Base-by-base conservation (phyloP, 2,113 vertebrate genomes). In the Pelobates fuscus region DNA sequence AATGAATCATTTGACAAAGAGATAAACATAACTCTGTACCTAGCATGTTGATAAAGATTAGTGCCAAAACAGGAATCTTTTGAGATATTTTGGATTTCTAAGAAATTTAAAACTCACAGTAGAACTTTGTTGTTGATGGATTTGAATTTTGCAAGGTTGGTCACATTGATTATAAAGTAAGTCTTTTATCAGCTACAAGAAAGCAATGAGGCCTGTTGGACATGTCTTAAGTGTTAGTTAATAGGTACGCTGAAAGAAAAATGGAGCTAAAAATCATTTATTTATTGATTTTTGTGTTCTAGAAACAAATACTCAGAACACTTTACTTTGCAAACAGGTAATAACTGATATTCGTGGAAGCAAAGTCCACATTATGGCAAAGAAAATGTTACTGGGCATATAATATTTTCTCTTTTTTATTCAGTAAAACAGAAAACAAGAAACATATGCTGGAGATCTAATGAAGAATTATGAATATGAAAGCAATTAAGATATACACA, bases 101-200 rank as follows among this genome's bases (percentile, higher is more conserved):
- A n/a, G n/a, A n/a, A n/a, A n/a, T n/a, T n/a, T n/a, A n/a, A n/a
- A n/a, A n/a, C n/a, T n/a, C n/a, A n/a, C n/a, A n/a, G n/a, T n/a
- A n/a, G n/a, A n/a, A n/a, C n/a, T n/a, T n/a, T n/a, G n/a, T n/a
- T n/a, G n/a, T n/a, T n/a, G n/a, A n/a, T n/a, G n/a, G n/a, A n/a
- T n/a, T n/a, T n/a, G n/a, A n/a, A n/a, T n/a, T n/a, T n/a, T n/a
- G n/a, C n/a, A n/a, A n/a, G 55, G 59, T 60, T 32, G 59, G 59
- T 43, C 55, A 70, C 25, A 70, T 70, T 59, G 68, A 70, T 60
- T 70, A 60, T 20, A 60, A 44, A 18, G n/a, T 3, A 14, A 71
- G 60, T 55, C 29, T 27, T 71, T 71, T 62, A 18, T 49, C 59
- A 71, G 58, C 44, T 26, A 52, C 41, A 49, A 49, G 58, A 52